These are phyloP conservation scores for Pristiophorus japonicus DNA, from an alignment of 2,113 vertebrate species.

Conservation along the genomic window DNA sequence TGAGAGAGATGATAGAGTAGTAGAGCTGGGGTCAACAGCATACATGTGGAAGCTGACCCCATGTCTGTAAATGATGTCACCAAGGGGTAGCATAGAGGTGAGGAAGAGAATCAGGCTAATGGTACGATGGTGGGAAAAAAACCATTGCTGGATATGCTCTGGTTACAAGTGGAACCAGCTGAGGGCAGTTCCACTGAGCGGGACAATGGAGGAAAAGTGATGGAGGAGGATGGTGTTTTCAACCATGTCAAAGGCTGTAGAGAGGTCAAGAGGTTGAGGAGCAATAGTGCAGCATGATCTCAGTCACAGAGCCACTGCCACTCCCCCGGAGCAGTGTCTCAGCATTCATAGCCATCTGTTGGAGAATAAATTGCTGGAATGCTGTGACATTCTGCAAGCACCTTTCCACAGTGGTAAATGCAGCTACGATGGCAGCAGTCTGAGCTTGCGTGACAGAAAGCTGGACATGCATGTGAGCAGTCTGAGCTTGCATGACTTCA, in stretches of 20 bases:
- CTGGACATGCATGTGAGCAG: too few species aligned
- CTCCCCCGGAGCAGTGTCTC: too few species aligned
- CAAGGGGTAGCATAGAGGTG: not conserved
- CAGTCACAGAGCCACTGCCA: not conserved
- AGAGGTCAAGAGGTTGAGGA: not conserved
- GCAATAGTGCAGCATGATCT: not conserved
- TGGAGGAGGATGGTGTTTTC: not conserved
- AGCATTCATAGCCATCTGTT: too few species aligned
- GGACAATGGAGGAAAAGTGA: not conserved
- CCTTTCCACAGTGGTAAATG: too few species aligned
- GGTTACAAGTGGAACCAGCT: not conserved
- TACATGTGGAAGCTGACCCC: not conserved
- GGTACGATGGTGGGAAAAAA: not conserved
- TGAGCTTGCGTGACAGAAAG: not conserved
- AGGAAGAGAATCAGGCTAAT: not conserved
- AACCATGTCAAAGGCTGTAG: not conserved
- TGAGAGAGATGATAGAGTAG: not conserved
- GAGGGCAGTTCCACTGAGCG: not conserved
- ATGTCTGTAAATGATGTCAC: not conserved
- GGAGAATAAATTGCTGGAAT: too few species aligned
- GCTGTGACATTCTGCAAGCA: too few species aligned
- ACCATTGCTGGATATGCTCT: not conserved
- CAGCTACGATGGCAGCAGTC: too few species aligned
- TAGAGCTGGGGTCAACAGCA: not conserved
- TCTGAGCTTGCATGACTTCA: not conserved